Evolutionary conservation across 2,113 vertebrate genomes (phyloP).

Genomic region (Apodemus speciosus): DNA sequence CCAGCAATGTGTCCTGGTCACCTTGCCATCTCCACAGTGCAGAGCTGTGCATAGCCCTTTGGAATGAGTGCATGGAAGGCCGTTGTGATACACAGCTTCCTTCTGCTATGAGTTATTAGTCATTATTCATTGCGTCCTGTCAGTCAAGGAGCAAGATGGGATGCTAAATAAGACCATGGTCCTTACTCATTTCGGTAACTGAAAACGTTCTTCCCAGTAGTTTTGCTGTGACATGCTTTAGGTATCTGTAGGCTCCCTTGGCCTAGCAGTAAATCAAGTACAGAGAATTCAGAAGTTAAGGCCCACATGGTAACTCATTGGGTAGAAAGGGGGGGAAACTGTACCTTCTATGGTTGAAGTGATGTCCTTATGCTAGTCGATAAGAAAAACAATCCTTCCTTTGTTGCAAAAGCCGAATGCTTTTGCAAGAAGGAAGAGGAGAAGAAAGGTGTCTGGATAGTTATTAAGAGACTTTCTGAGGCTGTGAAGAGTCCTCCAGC

Average conservation of each 20-base stretch:
- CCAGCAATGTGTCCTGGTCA: background rate
- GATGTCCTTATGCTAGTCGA: background rate
- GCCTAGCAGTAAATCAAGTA: background rate
- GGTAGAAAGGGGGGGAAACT: background rate
- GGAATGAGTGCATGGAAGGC: background rate
- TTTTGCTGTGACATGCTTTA: background rate
- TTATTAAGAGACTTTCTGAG: background rate
- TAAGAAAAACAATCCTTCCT: background rate
- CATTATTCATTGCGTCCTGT: background rate
- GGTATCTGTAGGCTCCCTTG: background rate
- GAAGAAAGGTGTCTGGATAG: background rate
- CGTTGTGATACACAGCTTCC: fast-evolving
- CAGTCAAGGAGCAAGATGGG: background rate
- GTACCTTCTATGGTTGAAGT: background rate
- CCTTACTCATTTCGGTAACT: background rate
- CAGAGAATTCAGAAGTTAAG: background rate
- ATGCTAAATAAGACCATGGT: background rate
- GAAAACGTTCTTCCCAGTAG: background rate
- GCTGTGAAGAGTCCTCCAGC: background rate
- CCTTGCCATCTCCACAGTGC: background rate
- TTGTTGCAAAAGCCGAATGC: background rate
- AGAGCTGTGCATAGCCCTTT: too few species aligned
- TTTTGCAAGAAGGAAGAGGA: background rate
- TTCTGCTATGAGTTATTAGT: background rate
- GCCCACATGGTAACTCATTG: fast-evolving